Evolutionary conservation across 2,888 invertebrate genomes (phyloP).

Genomic region (Epinotia bilunana): DNA sequence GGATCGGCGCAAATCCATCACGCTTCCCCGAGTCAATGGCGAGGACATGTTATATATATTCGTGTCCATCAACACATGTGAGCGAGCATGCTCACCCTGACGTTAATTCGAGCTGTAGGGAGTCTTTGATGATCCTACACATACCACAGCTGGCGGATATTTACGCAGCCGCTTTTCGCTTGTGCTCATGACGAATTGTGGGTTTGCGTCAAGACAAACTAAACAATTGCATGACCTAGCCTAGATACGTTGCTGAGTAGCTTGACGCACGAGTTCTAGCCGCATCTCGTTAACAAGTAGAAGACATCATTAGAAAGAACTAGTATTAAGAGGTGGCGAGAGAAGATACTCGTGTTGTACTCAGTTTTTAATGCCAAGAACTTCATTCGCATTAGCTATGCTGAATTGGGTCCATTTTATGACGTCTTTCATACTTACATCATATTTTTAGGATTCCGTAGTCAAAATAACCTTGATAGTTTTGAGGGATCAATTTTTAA

Average conservation of each 20-base stretch:
- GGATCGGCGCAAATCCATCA: conserved; percentile 76
- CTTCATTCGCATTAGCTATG: neutral
- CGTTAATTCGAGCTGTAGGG: conserved; percentile 56
- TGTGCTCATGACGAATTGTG: conserved; percentile 51
- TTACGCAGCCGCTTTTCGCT: conserved; percentile 40
- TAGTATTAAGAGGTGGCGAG: neutral
- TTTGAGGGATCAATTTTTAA: no score
- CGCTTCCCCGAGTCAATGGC: conserved; percentile 81
- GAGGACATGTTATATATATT: conserved; percentile 79
- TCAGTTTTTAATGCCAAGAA: neutral
- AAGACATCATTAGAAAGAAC: neutral
- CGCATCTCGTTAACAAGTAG: neutral
- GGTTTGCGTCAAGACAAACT: conserved; percentile 52
- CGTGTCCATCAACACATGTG: conserved; percentile 65
- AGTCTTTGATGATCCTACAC: conserved; percentile 49
- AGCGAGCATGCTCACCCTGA: conserved; percentile 58
- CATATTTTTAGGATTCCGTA: no score
- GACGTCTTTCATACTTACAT: neutral
- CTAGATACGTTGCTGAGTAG: conserved; percentile 24
- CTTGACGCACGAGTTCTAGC: conserved; percentile 30
- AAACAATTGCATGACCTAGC: conserved; percentile 39
- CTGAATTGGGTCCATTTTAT: neutral
- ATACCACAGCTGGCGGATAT: conserved; percentile 58
- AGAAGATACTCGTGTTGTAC: neutral
- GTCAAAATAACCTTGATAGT: no score